phyloP scores from a whole-genome alignment of 2,113 vertebrate genomes.

The Hydrochoerus hydrochaeris region DNA sequence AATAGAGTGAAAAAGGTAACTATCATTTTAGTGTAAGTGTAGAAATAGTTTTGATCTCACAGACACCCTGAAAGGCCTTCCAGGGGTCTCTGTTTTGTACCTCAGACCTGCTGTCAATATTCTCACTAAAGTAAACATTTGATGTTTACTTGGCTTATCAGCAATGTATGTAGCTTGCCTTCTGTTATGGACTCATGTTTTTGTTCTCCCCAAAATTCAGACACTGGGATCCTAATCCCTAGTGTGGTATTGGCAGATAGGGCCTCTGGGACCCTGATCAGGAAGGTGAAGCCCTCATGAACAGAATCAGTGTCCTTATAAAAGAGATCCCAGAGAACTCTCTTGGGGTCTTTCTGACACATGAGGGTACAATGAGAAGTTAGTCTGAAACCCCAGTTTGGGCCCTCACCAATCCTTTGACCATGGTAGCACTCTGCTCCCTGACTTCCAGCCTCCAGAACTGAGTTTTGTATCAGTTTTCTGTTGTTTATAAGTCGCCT shows the following conservation, averaged over 20 bases:
- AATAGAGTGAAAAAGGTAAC: background rate
- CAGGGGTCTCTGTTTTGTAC: background rate
- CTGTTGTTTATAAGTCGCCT: background rate
- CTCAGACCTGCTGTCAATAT: background rate
- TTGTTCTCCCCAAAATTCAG: background rate
- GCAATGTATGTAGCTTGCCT: background rate
- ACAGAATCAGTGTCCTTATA: background rate
- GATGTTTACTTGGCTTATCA: background rate
- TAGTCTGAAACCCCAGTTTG: background rate
- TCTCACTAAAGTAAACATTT: background rate
- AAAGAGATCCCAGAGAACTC: background rate
- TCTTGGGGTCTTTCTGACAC: background rate
- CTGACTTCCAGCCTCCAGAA: background rate
- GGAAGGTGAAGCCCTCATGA: background rate
- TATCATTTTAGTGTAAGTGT: background rate
- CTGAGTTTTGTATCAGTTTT: background rate
- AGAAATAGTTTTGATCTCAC: background rate
- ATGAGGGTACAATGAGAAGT: background rate
- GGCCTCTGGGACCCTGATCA: background rate
- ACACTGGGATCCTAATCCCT: background rate
- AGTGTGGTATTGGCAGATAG: too few species aligned
- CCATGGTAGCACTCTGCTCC: background rate
- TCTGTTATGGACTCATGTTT: background rate
- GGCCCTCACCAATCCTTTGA: background rate
- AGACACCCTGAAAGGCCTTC: background rate